Base-by-base conservation (phyloP, 2,797 vertebrate species). In the Coreius guichenoti region DNA sequence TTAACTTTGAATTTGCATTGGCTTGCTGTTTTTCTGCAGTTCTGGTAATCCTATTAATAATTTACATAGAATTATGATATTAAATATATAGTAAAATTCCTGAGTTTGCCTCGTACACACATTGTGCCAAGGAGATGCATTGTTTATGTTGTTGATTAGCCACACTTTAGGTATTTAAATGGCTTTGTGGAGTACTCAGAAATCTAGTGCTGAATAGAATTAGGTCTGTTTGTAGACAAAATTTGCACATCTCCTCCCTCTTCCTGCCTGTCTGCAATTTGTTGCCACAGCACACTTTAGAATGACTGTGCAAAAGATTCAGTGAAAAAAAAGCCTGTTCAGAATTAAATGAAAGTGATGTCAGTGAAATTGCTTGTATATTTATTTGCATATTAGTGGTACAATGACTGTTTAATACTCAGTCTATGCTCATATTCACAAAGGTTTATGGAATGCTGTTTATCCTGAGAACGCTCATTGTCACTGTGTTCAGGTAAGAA, bases 281-380 rank as follows among this genome's bases (percentile, higher is more conserved):
- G 21, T 77, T 39, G 51, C 51, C 7, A 58, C n/a, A 39, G 7
- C 4, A n/a, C 1, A 14, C 2, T 58, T 58, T 77, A 77, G 12
- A 76, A 36, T 77, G 51, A 58, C 31, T 16, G 31, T 23, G 51
- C 74, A 56, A 36, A 76, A n/a, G 74, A 76, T n/a, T 7, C 51
- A 3, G 21, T 56, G 33, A 36, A 39, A 3, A 75, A 23, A 76
- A 49, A 29, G 3, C 23, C 13, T 72, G 39, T 70, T 29, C 8
- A 73, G n/a, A 26, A 29, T 49, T 14, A 74, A 29, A 49, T 73
- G 1, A 67, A 65, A 21, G 31, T 19, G 13, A 19, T 21, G 1
- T 39, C 21, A 69, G 2, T 23, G 36, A 70, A 67, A 8, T 19
- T 13, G 1, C 36, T 70, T 70, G 36, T 13, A 51, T 73, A 29